Percentiles rank a stretch among this genome's conserved stretches.
These are phyloP conservation scores for Corticium candelabrum DNA, from an alignment of 37 sponge, comb jelly and placozoan genomes.

Conservation along the genomic window DNA sequence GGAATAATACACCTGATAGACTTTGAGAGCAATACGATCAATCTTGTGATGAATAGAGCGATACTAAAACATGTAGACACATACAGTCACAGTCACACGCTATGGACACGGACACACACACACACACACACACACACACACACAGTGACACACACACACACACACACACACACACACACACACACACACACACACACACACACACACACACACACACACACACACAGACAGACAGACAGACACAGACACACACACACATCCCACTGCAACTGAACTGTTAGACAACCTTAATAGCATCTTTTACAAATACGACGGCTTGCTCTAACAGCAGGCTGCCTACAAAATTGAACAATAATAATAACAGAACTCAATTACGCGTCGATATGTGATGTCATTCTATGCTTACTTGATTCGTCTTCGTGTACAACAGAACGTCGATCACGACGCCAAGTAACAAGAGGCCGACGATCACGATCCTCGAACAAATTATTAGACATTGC, in stretches of 20 bases:
- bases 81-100: constrained; percentile 3
- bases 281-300: not conserved
- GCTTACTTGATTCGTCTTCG: not conserved
- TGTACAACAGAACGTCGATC: not conserved
- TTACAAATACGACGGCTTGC: not conserved
- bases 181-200: constrained; percentile 20
- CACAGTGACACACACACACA: not conserved
- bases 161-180: constrained; percentile 12
- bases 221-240: constrained; percentile 13
- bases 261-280: too few species aligned
- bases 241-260: too few species aligned
- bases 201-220: constrained; percentile 31
- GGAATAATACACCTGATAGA: constrained; percentile 64
- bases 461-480: not conserved
- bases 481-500: too few species aligned
- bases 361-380: too few species aligned
- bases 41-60: constrained; percentile 74
- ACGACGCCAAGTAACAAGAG: not conserved
- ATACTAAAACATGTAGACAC: constrained; percentile 34
- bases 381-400: too few species aligned
- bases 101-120: not conserved
- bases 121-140: not conserved
- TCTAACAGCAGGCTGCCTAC: not conserved
- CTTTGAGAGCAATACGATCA: constrained; percentile 45
- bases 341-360: not conserved